Conservation (phyloP, 2,113 vertebrate species). For the Numenius arquata region DNA sequence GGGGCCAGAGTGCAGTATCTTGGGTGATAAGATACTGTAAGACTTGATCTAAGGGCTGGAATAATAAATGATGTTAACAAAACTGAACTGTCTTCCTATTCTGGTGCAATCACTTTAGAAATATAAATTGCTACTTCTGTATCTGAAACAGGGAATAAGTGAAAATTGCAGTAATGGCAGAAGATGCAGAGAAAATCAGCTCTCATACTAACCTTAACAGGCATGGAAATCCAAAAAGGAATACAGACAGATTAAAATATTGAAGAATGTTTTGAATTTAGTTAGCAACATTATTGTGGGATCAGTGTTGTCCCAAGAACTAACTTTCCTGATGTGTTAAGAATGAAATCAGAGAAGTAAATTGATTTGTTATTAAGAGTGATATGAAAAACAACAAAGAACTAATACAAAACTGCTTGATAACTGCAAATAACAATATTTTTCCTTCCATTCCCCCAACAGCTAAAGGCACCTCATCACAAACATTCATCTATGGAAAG, state of each 20-base stretch:
- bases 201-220: background rate
- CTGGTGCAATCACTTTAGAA: background rate
- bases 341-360: background rate
- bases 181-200: background rate
- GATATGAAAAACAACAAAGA: background rate
- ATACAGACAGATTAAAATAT: background rate
- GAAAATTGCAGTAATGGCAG: background rate
- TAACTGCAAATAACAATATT: background rate
- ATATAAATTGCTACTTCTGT: background rate
- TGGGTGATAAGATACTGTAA: background rate
- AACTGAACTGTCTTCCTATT: background rate
- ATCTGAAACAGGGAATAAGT: background rate
- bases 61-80: background rate
- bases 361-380: background rate
- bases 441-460: background rate
- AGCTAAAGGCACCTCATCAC: conserved; percentile 68
- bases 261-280: background rate
- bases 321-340: background rate
- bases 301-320: background rate
- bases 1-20: background rate
- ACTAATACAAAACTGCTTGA: background rate
- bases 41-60: background rate
- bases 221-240: background rate
- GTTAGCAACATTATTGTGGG: background rate
- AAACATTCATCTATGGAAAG: conserved; percentile 81